Evolutionary conservation across 1,140 invertebrate genomes (phyloP), one percentile per base, ranked within the genome.

Genomic region (Archivesica marissinica): DNA sequence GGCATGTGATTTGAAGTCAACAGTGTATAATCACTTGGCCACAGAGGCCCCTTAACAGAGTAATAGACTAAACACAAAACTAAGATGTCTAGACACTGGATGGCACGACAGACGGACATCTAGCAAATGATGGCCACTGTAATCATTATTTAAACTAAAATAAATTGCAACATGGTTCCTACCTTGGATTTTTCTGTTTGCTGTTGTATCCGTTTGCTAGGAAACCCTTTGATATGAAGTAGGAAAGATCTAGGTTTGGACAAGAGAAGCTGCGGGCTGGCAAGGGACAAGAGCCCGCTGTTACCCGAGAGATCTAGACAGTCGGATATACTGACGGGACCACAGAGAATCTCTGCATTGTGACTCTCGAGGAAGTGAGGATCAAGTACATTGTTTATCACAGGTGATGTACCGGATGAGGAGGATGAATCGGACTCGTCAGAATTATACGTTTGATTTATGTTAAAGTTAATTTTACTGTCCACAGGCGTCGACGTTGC

Each of bases 341-440:
- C 98, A 78, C 97, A 98, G 13, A 98, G 93, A 75, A 98, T 96
- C 92, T 98, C 97, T 0, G 97, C 97, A 94, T 98, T 97, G 90
- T 98, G 97, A 15, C 96, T 96, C 85, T 96, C 95, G 47, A 97
- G 94, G 94, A 98, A 98, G 92, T 97, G 96, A 77, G 97, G 96
- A 72, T 92, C 90, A 25, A 84, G 50, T n/a, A 97, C 96, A 25
- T 97, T 97, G 94, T 98, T 97, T 50, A 72, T 68, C 38, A 44
- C 56, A 52, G 59, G 33, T 11, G 38, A 9, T 6, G 44, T 52
- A 39, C 44, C 47, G 25, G 56, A 50, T n/a, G 56, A 61, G 13
- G 41, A 41, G 28, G 81, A 68, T 3, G 28, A 75, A 68, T 86
- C 84, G 9, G 52, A 56, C 11, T 87, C 68, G n/a, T 80, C 47